These are phyloP conservation scores for Pelobates cultripes DNA, from an alignment of 2,797 vertebrate genomes.

Conservation along the genomic window DNA sequence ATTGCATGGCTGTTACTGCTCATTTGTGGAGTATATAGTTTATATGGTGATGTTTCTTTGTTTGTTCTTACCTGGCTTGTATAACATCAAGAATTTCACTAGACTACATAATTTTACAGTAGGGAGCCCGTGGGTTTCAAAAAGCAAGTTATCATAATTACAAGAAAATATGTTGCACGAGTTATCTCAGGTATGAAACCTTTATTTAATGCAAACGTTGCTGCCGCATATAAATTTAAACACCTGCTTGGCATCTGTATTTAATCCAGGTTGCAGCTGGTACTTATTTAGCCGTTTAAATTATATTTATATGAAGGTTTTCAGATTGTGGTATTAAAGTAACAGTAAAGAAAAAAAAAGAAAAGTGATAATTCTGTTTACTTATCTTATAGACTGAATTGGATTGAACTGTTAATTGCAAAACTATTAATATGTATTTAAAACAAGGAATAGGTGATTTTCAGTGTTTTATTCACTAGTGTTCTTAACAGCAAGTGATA, in stretches of 20 bases:
- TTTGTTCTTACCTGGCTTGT: constrained; percentile 21
- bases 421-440: too few relatives aligned
- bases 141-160: constrained; percentile 31
- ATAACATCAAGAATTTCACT: background rate
- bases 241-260: constrained; percentile 43
- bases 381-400: too few relatives aligned
- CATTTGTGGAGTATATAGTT: constrained; percentile 26
- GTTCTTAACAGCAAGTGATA: too few relatives aligned
- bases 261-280: constrained; percentile 42
- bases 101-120: background rate
- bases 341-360: background rate
- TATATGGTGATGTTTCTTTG: background rate
- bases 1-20: constrained; percentile 30
- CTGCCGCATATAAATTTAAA: constrained; percentile 13
- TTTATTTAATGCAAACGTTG: constrained; percentile 23
- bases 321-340: background rate
- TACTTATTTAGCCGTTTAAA: constrained; percentile 30
- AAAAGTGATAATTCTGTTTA: too few relatives aligned
- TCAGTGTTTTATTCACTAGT: too few relatives aligned
- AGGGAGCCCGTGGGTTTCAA: background rate
- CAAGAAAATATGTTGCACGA: constrained; percentile 8
- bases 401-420: too few relatives aligned
- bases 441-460: too few relatives aligned
- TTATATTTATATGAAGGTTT: constrained; percentile 24
- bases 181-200: background rate